phyloP scores from a whole-genome alignment of 2,888 invertebrate genomes.

The Orthosia gothica region DNA sequence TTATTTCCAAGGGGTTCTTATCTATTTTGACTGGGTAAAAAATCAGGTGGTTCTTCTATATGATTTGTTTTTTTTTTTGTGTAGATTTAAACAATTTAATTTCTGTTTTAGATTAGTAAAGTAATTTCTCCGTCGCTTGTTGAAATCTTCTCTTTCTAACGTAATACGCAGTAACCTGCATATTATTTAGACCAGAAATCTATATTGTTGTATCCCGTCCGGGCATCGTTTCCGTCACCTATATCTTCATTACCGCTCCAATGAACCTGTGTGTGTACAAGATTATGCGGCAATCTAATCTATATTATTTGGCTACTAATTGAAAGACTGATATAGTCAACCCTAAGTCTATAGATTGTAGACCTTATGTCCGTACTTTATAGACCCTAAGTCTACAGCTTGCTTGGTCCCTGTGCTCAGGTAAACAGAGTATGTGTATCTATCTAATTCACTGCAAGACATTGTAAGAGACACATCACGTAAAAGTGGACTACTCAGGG shows the following conservation, averaged over 20 bases:
- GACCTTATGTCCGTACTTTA: background rate
- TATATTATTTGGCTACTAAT: slow-evolving; percentile 42
- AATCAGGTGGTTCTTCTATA: no score
- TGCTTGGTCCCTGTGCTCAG: background rate
- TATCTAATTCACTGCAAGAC: background rate
- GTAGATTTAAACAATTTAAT: no score
- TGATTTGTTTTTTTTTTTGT: no score
- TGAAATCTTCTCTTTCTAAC: no score
- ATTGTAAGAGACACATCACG: background rate
- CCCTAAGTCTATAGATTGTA: slow-evolving; percentile 1
- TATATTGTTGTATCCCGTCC: background rate
- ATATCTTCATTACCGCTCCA: slow-evolving; percentile 40
- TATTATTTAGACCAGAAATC: background rate
- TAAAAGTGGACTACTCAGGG: background rate
- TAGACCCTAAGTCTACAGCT: background rate
- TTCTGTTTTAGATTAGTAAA: no score
- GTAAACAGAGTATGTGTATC: slow-evolving; percentile 9
- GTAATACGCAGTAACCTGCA: no score
- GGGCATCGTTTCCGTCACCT: background rate
- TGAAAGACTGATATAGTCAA: slow-evolving; percentile 31
- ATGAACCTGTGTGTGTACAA: slow-evolving; percentile 29
- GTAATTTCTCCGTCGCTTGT: no score
- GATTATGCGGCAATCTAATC: slow-evolving; percentile 35
- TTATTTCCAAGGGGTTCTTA: no score
- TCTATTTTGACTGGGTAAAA: no score